A percentile compares a stretch with the other conserved stretches of the same genome.
phyloP scores from a whole-genome alignment of 2,888 invertebrate genomes.

The Rhopalosiphum nymphaeae region DNA sequence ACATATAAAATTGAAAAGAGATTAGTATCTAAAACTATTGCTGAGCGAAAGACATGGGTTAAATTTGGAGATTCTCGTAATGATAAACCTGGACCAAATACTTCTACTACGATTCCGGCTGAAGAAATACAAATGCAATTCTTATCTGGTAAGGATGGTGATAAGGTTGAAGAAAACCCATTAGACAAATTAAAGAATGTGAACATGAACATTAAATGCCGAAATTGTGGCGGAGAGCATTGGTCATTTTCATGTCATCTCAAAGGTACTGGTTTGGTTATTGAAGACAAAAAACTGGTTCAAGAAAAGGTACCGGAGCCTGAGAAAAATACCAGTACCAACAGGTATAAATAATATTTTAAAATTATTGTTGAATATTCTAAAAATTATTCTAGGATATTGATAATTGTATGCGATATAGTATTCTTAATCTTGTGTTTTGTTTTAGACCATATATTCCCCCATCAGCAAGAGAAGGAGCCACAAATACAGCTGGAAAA shows the following conservation, averaged over 20 bases:
- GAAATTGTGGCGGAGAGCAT: conserved; percentile 95
- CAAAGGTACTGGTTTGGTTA: conserved; percentile 77
- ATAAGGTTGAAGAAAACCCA: conserved; percentile 86
- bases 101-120: conserved; percentile 91
- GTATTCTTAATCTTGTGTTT: not conserved
- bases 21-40: conserved; percentile 91
- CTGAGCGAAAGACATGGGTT: conserved; percentile 91
- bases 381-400: not conserved
- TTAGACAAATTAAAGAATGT: conserved; percentile 84
- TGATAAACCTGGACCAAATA: conserved; percentile 97
- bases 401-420: not conserved
- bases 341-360: conserved; percentile 59
- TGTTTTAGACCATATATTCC: conserved; percentile 77
- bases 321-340: conserved; percentile 52
- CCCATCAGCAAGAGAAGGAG: conserved; percentile 89
- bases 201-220: conserved; percentile 81
- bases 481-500: conserved; percentile 75
- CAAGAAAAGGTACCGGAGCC: conserved; percentile 63
- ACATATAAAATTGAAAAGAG: conserved; percentile 94
- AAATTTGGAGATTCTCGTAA: conserved; percentile 93
- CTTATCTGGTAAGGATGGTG: conserved; percentile 87
- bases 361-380: not conserved
- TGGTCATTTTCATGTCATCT: conserved; percentile 99
- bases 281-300: conserved; percentile 66
- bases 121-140: conserved; percentile 88